Percentiles rank a stretch among this genome's conserved stretches.
These are phyloP conservation scores for Acronicta aceris DNA, from an alignment of 2,888 invertebrate genomes.

Conservation along the genomic window DNA sequence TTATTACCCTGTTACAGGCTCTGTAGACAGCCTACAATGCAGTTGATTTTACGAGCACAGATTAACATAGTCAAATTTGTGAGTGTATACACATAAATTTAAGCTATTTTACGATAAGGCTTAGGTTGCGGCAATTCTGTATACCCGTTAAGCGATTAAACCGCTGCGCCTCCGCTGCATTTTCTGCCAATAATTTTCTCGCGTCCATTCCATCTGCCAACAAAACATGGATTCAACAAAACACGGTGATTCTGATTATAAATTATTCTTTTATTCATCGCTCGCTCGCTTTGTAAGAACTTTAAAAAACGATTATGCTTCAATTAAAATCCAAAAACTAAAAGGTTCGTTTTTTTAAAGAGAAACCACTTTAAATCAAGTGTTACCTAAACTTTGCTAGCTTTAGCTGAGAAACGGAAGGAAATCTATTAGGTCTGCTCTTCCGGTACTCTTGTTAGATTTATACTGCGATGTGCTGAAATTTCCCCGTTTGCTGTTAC, in stretches of 20 bases:
- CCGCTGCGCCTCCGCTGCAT: slow-evolving; percentile 24
- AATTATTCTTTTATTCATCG: slow-evolving; percentile 31
- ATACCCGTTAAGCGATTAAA: slow-evolving; percentile 13
- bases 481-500: slow-evolving; percentile 39
- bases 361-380: slow-evolving; percentile 40
- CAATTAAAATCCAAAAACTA: slow-evolving; percentile 44
- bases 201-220: slow-evolving; percentile 24
- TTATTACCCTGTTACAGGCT: slow-evolving; percentile 25
- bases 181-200: slow-evolving; percentile 30
- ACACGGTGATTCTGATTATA: slow-evolving; percentile 15
- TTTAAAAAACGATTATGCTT: slow-evolving; percentile 41
- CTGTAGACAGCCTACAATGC: slow-evolving; percentile 38
- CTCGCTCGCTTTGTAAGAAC: slow-evolving; percentile 28
- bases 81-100: slow-evolving; percentile 33
- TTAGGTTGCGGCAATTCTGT: slow-evolving; percentile 15
- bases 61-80: slow-evolving; percentile 41
- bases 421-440: slow-evolving; percentile 46
- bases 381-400: slow-evolving; percentile 33
- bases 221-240: slow-evolving; percentile 14
- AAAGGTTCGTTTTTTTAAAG: slow-evolving; percentile 25
- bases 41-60: slow-evolving; percentile 44
- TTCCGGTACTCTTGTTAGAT: slow-evolving; percentile 37
- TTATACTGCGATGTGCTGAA: slow-evolving; percentile 45
- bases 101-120: slow-evolving; percentile 33
- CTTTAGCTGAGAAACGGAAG: slow-evolving; percentile 28